Base-by-base conservation (phyloP, 2,888 invertebrate genomes). In the Eutolmus rufibarbis region DNA sequence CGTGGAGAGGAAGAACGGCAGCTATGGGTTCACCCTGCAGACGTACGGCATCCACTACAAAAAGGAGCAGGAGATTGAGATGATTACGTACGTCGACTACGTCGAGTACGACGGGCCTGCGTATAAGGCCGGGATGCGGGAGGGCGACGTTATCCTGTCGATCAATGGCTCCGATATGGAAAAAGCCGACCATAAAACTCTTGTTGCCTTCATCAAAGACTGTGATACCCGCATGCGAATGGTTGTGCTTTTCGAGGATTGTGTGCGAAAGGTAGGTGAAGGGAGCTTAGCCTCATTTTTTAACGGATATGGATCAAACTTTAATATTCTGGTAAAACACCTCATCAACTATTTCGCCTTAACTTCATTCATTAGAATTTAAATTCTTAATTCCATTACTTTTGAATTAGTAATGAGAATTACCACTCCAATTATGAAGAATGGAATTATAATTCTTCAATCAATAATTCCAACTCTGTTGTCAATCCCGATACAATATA, bases 31-130 rank as follows among this genome's bases (percentile, higher is more conserved):
- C 93, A 98, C 98, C 0, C 94, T 99, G 57, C 98, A 99, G 95
- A 98, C 98, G 90, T 99, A 99, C 92, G 98, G 98, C 51, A 98
- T 99, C 88, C 98, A 98, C 91, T 98, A 98, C 92, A 97, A 97
- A 91, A 96, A 96, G 93, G 98, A 97, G 90, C 96, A 97, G 91
- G 98, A 98, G 92, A 97, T 98, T 88, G 98, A 99, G 93, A 96
- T 98, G 94, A 97, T 99, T 88, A 99, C 98, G 0, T 99, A 99
- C 91, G 98, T 99, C 77, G 99, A 99, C 91, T 98, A 98, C 92
- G 98, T 99, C 87, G 98, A 98, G 90, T 95, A 96, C 88, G 97
- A 97, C 89, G 98, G 98, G 0, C 96, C 98, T 0, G 98, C 99
- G 0, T 97, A 96, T 90, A 94, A 95, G 89, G 97, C 98, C 0